Conservation (phyloP, 2,888 invertebrate species). For the Erebia palarica region DNA sequence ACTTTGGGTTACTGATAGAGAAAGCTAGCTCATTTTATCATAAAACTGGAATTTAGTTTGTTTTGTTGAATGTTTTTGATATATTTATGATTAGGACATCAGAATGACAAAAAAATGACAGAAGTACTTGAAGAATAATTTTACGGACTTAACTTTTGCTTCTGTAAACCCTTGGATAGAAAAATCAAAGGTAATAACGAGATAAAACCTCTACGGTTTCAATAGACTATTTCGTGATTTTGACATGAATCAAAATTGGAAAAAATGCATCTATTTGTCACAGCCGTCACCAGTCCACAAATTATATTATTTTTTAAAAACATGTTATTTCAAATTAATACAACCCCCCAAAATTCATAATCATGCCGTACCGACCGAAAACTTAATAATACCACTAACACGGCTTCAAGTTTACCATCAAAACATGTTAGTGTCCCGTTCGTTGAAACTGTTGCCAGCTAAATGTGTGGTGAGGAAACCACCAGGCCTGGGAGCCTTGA, state of each 20-base stretch:
- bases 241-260: slow-evolving; percentile 15
- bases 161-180: not conserved
- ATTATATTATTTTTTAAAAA: slow-evolving; percentile 40
- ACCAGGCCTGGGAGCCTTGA: not conserved
- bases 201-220: slow-evolving; percentile 4
- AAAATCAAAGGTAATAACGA: no score
- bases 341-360: slow-evolving; percentile 48
- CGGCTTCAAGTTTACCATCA: slow-evolving; percentile 7
- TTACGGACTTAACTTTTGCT: no score
- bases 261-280: slow-evolving; percentile 42
- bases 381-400: slow-evolving; percentile 32
- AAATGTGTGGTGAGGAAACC: slow-evolving; percentile 28
- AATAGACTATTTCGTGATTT: slow-evolving; percentile 5
- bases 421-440: slow-evolving; percentile 55
- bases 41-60: slow-evolving; percentile 6
- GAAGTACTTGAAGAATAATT: not conserved
- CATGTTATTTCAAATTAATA: slow-evolving; percentile 42
- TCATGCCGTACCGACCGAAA: slow-evolving; percentile 48
- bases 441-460: slow-evolving; percentile 49
- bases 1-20: not conserved
- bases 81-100: slow-evolving; percentile 10
- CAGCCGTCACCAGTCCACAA: slow-evolving; percentile 56
- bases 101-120: not conserved
- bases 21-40: slow-evolving; percentile 20
- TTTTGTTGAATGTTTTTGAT: slow-evolving; percentile 18